phyloP scores from a whole-genome alignment of 2,113 vertebrate species.

The Rhegmatorhina hoffmannsi region DNA sequence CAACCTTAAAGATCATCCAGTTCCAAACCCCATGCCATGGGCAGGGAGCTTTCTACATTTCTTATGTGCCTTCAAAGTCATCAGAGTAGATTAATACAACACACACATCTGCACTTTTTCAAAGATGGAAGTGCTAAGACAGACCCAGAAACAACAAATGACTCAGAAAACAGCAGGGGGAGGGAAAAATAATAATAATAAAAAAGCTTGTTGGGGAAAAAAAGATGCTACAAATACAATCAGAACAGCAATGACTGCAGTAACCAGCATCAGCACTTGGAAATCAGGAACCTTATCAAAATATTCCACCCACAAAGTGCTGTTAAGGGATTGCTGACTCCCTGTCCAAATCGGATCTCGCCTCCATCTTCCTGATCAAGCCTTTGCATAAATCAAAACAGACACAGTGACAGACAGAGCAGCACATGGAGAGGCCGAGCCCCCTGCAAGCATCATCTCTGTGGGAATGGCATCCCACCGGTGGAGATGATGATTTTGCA shows the following conservation, averaged over 20 bases:
- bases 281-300: constrained; percentile 41
- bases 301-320: constrained; percentile 52
- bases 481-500: not conserved
- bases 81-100: not conserved
- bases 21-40: not conserved
- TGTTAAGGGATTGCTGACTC: constrained; percentile 33
- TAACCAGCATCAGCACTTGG: not conserved
- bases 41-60: not conserved
- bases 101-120: not conserved
- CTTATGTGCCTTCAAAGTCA: not conserved
- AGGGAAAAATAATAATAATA: not conserved
- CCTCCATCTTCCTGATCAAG: constrained; percentile 48
- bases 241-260: constrained; percentile 20
- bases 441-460: not conserved
- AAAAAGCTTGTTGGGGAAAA: not conserved
- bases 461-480: constrained; percentile 20
- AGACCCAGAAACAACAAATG: constrained; percentile 12
- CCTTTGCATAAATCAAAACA: constrained; percentile 50
- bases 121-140: not conserved
- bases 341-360: constrained; percentile 46
- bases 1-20: not conserved
- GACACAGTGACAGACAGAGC: constrained; percentile 51
- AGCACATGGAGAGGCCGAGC: constrained; percentile 31
- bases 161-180: not conserved
- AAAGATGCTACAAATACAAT: not conserved